Percentiles rank a stretch among this genome's conserved stretches.
phyloP scores from a whole-genome alignment of 2,113 vertebrate genomes.

The Datnioides undecimradiatus region DNA sequence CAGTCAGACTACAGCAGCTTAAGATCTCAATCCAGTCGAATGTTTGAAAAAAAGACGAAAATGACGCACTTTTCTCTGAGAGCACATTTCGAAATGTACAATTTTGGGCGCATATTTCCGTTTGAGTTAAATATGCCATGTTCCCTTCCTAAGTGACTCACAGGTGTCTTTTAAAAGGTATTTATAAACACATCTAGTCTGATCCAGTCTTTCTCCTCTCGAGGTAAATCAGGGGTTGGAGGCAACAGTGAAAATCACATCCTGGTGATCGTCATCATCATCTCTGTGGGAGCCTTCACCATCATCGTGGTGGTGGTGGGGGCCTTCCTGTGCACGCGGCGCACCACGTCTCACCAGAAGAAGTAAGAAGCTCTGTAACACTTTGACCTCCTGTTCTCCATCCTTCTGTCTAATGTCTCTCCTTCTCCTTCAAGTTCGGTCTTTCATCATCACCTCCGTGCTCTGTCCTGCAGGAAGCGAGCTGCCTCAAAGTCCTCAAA shows the following conservation, averaged over 20 bases:
- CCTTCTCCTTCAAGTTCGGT: no score
- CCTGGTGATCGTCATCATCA: conserved; percentile 94
- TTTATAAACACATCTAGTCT: background rate
- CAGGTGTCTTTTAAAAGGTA: background rate
- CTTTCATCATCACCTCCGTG: background rate
- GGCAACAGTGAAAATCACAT: conserved; percentile 89
- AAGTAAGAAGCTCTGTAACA: conserved; percentile 85
- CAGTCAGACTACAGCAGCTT: background rate
- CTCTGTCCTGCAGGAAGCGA: conserved; percentile 87
- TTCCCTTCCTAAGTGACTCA: background rate
- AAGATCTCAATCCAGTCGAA: background rate
- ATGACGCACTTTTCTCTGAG: background rate
- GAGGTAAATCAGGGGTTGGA: conserved; percentile 91
- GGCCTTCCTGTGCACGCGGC: conserved; percentile 94
- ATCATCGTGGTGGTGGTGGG: conserved; percentile 94
- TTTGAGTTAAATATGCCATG: background rate
- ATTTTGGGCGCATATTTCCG: background rate
- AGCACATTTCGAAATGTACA: background rate
- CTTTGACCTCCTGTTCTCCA: background rate
- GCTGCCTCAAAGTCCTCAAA: conserved; percentile 96
- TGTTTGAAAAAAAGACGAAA: background rate
- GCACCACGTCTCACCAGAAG: conserved; percentile 95
- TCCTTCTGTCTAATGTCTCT: background rate
- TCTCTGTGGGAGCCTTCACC: conserved; percentile 93
- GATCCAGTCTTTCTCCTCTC: conserved; percentile 34